These are phyloP conservation scores for Perizoma affinitatum DNA, from an alignment of 2,888 invertebrate genomes.

Conservation along the genomic window DNA sequence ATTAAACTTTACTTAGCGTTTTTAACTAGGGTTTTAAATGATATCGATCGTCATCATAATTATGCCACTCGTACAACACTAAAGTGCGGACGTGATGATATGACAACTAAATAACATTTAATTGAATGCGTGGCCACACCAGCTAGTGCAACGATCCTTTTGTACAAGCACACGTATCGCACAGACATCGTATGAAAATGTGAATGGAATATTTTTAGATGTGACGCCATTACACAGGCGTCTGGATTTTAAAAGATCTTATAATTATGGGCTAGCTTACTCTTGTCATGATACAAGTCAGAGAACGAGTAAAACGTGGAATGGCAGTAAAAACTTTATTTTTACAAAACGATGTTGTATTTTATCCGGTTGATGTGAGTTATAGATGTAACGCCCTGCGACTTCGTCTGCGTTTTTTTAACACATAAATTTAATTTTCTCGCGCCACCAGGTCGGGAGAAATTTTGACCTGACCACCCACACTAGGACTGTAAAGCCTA, in stretches of 20 bases:
- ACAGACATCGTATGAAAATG: slow-evolving; percentile 44
- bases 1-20: too few relatives aligned
- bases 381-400: too few relatives aligned
- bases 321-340: too few relatives aligned
- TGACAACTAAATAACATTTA: slow-evolving; percentile 49
- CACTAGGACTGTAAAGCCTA: too few relatives aligned
- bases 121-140: slow-evolving; percentile 54
- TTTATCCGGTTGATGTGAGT: too few relatives aligned
- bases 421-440: too few relatives aligned
- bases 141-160: slow-evolving; percentile 49
- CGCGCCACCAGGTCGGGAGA: too few relatives aligned
- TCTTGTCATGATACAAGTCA: slow-evolving; percentile 1
- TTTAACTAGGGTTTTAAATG: slow-evolving; percentile 4
- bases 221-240: slow-evolving; percentile 44
- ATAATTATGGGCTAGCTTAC: slow-evolving; percentile 11
- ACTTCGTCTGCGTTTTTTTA: too few relatives aligned
- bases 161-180: slow-evolving; percentile 36
- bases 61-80: slow-evolving; percentile 20
- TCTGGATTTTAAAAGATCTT: slow-evolving; percentile 33
- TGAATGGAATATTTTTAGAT: slow-evolving; percentile 57
- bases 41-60: slow-evolving; percentile 23
- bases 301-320: too few relatives aligned
- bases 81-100: slow-evolving; percentile 52
- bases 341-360: too few relatives aligned
- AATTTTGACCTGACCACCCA: too few relatives aligned